Percentiles rank a stretch among this genome's conserved stretches.
Conservation (phyloP, 1,140 invertebrate species). For the Sogatella furcifera region DNA sequence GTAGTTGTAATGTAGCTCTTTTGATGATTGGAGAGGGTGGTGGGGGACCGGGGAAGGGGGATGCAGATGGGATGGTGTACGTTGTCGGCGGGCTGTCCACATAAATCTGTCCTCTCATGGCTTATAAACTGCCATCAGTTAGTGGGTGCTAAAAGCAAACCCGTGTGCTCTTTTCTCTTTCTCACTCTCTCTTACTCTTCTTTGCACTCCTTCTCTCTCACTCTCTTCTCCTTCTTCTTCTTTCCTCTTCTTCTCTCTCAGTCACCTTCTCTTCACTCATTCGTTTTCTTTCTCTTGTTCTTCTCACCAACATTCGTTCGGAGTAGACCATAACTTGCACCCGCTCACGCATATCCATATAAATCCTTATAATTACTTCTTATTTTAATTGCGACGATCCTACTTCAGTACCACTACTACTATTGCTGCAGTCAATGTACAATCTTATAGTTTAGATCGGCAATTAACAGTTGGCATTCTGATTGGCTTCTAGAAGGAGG, state of each 20-base stretch:
- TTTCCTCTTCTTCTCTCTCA: not conserved
- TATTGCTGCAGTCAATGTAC: too few relatives aligned
- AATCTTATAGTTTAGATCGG: too few relatives aligned
- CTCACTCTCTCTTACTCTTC: not conserved
- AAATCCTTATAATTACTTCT: slow-evolving; percentile 3
- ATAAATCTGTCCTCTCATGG: not conserved
- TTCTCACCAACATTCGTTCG: not conserved
- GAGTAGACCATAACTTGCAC: not conserved
- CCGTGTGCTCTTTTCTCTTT: not conserved
- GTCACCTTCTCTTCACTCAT: not conserved
- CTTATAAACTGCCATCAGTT: not conserved
- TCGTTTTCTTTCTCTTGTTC: not conserved
- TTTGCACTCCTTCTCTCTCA: not conserved
- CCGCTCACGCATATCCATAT: not conserved
- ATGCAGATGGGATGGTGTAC: not conserved
- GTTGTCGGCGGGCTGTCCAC: not conserved
- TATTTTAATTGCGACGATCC: not conserved
- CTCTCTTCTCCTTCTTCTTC: not conserved
- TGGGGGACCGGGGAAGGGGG: too few relatives aligned
- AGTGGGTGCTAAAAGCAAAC: slow-evolving; percentile 2
- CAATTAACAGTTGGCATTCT: too few relatives aligned
- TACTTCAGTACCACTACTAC: too few relatives aligned
- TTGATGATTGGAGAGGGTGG: too few relatives aligned
- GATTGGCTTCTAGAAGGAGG: too few relatives aligned
- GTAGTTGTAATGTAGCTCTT: too few relatives aligned